Conservation (phyloP, 2,797 vertebrate genomes). For the Odontamblyopus rebecca region DNA sequence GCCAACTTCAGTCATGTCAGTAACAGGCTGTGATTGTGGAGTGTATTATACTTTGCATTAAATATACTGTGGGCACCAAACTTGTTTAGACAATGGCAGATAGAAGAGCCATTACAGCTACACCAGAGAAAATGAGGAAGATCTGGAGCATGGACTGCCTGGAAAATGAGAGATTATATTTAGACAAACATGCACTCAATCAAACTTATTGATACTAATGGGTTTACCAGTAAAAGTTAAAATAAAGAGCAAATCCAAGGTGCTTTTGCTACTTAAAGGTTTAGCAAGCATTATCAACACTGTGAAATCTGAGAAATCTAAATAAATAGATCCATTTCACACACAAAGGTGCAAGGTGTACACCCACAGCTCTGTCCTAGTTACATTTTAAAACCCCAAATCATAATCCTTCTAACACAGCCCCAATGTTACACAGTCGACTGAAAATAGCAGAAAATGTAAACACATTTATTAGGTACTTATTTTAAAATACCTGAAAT, state of each 20-base stretch:
- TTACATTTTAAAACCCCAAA: background rate
- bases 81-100: constrained; percentile 76
- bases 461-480: background rate
- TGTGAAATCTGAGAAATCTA: background rate
- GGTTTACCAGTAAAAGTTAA: background rate
- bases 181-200: constrained; percentile 4
- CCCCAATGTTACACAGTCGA: background rate
- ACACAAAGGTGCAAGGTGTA: background rate
- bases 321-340: background rate
- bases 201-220: background rate
- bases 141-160: constrained; percentile 91
- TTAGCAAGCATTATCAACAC: background rate
- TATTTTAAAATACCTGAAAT: constrained; percentile 60
- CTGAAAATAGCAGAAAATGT: background rate
- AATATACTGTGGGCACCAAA: constrained; percentile 11
- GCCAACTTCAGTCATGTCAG: constrained; percentile 27
- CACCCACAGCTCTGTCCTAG: background rate
- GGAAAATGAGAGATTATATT: constrained; percentile 27
- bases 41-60: constrained; percentile 18
- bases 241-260: background rate
- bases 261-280: background rate
- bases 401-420: background rate
- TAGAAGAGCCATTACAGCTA: constrained; percentile 89
- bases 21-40: constrained; percentile 2
- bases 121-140: constrained; percentile 86